phyloP scores from a whole-genome alignment of 1,140 invertebrate genomes.

The Euwallacea fornicatus region DNA sequence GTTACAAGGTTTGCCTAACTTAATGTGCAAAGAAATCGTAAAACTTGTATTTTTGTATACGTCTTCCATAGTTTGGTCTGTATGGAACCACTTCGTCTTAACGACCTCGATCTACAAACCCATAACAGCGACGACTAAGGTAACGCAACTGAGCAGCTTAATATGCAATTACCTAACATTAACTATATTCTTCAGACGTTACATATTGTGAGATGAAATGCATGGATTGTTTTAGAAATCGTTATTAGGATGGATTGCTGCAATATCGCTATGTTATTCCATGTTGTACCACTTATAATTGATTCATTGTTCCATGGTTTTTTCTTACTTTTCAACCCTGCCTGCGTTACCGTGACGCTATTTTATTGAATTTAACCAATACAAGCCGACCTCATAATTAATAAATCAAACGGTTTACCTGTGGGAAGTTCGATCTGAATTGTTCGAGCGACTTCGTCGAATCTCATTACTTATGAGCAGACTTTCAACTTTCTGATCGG shows the following conservation, averaged over 20 bases:
- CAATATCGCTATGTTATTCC: background rate
- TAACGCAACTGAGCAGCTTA: background rate
- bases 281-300: background rate
- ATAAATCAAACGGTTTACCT: background rate
- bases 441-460: too few species aligned
- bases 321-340: background rate
- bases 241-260: background rate
- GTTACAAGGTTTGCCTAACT: slow-evolving; percentile 13
- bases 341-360: background rate
- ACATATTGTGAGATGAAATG: slow-evolving; percentile 12
- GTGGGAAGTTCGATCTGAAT: background rate
- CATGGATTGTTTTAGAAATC: slow-evolving; percentile 21
- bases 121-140: background rate
- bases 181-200: background rate
- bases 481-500: too few species aligned
- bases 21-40: slow-evolving; percentile 6
- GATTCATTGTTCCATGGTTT: background rate
- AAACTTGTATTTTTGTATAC: background rate
- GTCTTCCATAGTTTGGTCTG: background rate
- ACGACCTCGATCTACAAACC: slow-evolving; percentile 15
- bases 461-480: too few species aligned
- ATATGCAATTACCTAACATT: slow-evolving; percentile 8
- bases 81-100: background rate
- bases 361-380: background rate
- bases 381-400: background rate